Conservation (phyloP, 2,888 invertebrate species). For the Dioctria linearis region DNA sequence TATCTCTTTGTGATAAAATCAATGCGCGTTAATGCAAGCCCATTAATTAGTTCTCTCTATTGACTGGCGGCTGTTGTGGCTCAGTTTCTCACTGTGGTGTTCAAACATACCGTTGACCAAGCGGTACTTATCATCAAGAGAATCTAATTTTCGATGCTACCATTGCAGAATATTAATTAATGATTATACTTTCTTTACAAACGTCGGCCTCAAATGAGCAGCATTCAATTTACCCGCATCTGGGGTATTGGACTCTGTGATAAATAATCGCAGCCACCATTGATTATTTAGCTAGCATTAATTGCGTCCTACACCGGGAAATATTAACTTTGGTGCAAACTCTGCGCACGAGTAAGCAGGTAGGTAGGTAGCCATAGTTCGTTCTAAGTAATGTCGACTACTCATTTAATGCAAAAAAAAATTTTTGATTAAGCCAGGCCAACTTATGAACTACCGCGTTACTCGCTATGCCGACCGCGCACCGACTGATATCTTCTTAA, state of each 20-base stretch:
- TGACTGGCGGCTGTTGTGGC: slow-evolving; percentile 37
- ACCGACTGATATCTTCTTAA: slow-evolving; percentile 10
- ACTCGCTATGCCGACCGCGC: slow-evolving; percentile 6
- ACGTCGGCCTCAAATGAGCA: slow-evolving; percentile 52
- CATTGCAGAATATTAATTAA: slow-evolving; percentile 58
- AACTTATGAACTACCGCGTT: slow-evolving; percentile 42
- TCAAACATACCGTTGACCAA: slow-evolving; percentile 47
- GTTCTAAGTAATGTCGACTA: slow-evolving; percentile 39
- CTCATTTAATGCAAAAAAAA: slow-evolving; percentile 13
- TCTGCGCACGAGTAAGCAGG: neutral
- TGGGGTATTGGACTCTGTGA: slow-evolving; percentile 44
- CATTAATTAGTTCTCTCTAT: slow-evolving; percentile 54
- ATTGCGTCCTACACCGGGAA: slow-evolving; percentile 35
- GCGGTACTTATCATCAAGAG: slow-evolving; percentile 50
- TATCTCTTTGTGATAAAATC: slow-evolving; percentile 55
- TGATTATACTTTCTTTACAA: slow-evolving; percentile 54
- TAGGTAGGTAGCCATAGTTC: slow-evolving; percentile 27
- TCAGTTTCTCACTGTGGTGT: neutral
- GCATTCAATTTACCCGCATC: slow-evolving; percentile 40
- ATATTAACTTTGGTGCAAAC: slow-evolving; percentile 14
- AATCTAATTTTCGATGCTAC: slow-evolving; percentile 57
- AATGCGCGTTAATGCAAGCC: slow-evolving; percentile 55
- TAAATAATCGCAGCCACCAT: slow-evolving; percentile 32
- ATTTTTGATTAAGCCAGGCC: slow-evolving; percentile 33
- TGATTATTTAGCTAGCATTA: slow-evolving; percentile 40